phyloP scores from a whole-genome alignment of 2,888 invertebrate genomes.

The Dasypogon diadema region DNA sequence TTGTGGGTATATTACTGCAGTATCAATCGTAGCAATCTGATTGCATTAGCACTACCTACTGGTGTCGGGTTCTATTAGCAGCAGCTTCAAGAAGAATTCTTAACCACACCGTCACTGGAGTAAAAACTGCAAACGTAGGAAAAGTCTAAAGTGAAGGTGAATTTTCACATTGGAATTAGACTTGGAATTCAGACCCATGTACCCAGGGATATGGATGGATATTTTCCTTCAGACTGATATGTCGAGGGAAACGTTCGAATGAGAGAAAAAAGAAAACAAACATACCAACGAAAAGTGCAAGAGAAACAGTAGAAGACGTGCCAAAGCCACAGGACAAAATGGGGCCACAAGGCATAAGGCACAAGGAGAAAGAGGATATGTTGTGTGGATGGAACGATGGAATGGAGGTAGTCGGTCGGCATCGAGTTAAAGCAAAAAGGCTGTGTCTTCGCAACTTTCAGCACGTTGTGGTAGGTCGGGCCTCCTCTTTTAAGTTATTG shows the following conservation, averaged over 20 bases:
- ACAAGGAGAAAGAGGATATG: conserved; percentile 22
- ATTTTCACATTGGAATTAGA: background rate
- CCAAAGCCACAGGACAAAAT: conserved; percentile 24
- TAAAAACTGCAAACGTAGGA: too few relatives aligned
- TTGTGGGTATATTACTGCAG: too few relatives aligned
- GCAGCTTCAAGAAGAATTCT: too few relatives aligned
- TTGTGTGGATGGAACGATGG: background rate
- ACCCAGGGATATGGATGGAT: background rate
- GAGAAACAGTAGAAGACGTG: conserved; percentile 37
- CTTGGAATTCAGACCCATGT: background rate
- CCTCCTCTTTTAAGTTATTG: conserved; percentile 31
- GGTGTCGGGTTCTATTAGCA: too few relatives aligned
- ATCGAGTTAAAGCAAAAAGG: conserved; percentile 9
- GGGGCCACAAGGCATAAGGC: conserved; percentile 25
- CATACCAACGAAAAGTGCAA: background rate
- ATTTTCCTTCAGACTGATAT: background rate
- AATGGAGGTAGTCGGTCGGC: conserved; percentile 2
- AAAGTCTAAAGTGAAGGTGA: background rate
- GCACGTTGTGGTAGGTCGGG: conserved; percentile 43
- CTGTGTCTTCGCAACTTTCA: conserved; percentile 19
- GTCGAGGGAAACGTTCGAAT: background rate
- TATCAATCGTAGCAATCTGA: too few relatives aligned
- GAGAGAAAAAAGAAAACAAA: background rate
- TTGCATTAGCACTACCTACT: too few relatives aligned
- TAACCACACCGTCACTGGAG: too few relatives aligned